Evolutionary conservation across 2,888 invertebrate genomes (phyloP), one percentile per base, ranked within the genome.

Genomic region (Dasypolia templi): DNA sequence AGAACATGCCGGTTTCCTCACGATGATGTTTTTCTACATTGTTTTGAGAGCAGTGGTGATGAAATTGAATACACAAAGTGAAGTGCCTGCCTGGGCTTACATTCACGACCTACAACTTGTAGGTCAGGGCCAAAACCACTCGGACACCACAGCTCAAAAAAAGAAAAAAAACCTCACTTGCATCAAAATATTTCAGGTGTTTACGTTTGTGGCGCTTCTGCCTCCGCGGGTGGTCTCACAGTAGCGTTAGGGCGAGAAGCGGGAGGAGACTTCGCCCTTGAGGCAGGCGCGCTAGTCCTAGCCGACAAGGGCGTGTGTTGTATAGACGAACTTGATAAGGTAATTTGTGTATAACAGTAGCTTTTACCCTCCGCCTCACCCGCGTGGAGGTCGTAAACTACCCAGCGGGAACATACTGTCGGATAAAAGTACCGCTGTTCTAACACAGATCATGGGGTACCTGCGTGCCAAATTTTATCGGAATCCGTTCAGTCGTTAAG

Each of bases 291-390:
- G 12, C 92, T 99, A 49, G 98, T 99, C 70, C 95, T 98, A 70
- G 98, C 99, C 29, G 98, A 98, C 92, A 97, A 97, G 87, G 99
- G 99, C 0, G 98, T 98, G 79, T 99, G 99, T 92, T 99, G 99
- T 88, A 98, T 99, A 62, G 99, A 99, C 92, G 99, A 99, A 94
- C 98, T 99, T 89, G 99, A 99, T 92, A 99, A 99, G 96, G 98
- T 94, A 61, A 26, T 26, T 42, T 61, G 68, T 39, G 32, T 26
- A 26, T 19, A 44, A 17, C 12, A 29, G 26, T 35, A 55, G 19
- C 3, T 42, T 64, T 7, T 39, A 7, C 9, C 29, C 9, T 19
- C 19, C 29, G 9, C 19, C 32, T 56, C 55, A 29, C 9, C 3
- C 29, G 17, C 26, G 14, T 53, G 19, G 1, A 32, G 19, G 29